Base-by-base conservation (phyloP, 2,888 invertebrate species). In the Cecidostiba fungosa region DNA sequence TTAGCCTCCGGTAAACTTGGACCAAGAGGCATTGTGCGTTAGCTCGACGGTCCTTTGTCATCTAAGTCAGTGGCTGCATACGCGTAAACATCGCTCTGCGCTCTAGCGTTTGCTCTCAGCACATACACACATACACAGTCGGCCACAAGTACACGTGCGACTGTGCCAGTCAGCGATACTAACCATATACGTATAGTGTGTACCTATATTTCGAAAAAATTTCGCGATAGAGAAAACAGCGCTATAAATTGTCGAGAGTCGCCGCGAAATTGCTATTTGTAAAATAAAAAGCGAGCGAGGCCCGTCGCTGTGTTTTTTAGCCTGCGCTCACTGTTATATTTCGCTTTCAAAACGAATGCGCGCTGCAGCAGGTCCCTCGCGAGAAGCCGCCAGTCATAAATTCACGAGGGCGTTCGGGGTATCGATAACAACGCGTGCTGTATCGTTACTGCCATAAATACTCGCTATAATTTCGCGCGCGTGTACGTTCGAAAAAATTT, bases 1-100 rank as follows among this genome's bases (percentile, higher is more conserved):
- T 85, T 85, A 77, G 82, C 76, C 77, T 29, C 82, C 54, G 39
- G 76, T 66, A 85, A 85, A 85, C 85, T 85, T 82, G 62, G 39
- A n/a, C 70, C 23, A 8, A 26, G n/a, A 50, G 36, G 43, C 43
- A 85, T 85, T 85, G 82, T 85, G 59, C 85, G 73, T 81, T 23
- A 23, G 29, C 26, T 23, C 39, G n/a, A 8, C 6, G 14, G 12
- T 72, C 66, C 79, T 81, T 77, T 62, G 77, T 81, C 72, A 62
- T 77, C 79, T 62, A 81, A 81, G 81, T 72, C 62, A n/a, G 36
- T 47, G 47, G 39, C 50, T 4, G 43, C n/a, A 19, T 50, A 19
- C 69, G 29, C 43, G 73, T 47, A 76, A 84, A 76, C 80, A 84
- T 80, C 43, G 80, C 50, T 50, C 50, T 3, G 10, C 4, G 62